Percentiles rank a stretch among this genome's conserved stretches.
phyloP scores from a whole-genome alignment of 2,888 invertebrate genomes.

The Leucophenga maculata region DNA sequence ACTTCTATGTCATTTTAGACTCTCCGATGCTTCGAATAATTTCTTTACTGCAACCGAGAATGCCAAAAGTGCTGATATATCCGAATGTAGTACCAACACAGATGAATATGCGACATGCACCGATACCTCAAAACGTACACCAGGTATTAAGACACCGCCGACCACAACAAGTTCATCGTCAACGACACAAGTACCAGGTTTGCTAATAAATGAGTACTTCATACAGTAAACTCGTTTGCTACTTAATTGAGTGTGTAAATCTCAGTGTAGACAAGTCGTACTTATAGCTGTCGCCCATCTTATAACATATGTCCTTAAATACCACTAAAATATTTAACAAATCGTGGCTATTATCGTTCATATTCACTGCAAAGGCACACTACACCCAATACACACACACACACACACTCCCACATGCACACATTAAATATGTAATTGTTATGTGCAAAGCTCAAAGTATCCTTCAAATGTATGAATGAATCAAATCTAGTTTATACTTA shows the following conservation, averaged over 20 bases:
- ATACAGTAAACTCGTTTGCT: background rate
- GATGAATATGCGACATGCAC: conserved; percentile 93
- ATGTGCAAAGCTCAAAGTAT: background rate
- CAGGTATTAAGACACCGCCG: conserved; percentile 74
- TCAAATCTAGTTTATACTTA: conserved; percentile 26
- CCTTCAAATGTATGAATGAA: no score
- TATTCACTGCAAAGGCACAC: conserved; percentile 16
- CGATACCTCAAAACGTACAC: conserved; percentile 79
- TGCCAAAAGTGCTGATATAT: conserved; percentile 80
- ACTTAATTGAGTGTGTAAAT: conserved; percentile 20
- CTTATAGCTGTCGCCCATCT: no score
- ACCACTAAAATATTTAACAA: background rate
- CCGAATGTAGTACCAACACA: conserved; percentile 88
- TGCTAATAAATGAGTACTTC: conserved; percentile 50
- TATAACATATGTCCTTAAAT: no score
- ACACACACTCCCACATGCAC: conserved; percentile 4
- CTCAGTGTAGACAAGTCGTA: conserved; percentile 9
- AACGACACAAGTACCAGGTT: conserved; percentile 73
- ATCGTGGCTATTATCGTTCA: conserved; percentile 36
- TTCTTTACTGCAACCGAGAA: conserved; percentile 46
- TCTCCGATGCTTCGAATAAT: conserved; percentile 51
- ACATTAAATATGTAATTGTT: conserved; percentile 3
- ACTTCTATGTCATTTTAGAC: conserved; percentile 33
- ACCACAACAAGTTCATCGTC: conserved; percentile 72
- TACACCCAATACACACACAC: conserved; percentile 23